Base-by-base conservation (phyloP, 2,113 vertebrate species). In the Sylvietta virens region DNA sequence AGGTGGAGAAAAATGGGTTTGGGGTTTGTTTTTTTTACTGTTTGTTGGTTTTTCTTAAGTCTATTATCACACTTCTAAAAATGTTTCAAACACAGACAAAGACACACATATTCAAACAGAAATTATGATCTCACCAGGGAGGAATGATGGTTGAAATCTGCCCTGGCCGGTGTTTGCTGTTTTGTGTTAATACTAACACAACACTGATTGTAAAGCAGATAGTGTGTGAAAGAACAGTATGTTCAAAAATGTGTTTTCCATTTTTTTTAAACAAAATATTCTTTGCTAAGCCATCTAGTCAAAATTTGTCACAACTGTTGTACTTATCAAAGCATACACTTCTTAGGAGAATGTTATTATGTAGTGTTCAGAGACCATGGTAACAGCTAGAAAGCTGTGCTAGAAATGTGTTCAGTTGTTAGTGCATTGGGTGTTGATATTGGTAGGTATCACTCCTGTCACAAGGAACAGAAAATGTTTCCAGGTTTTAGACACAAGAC, bases 71-170 rank as follows among this genome's bases (percentile, higher is more conserved):
- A 31, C 39, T 84, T 74, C 4, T 65, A n/a, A 81, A 92, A 90
- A 50, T 50, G 47, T 72, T 93, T 83, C 56, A 78, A 58, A 72
- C 70, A 14, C 33, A 73, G 72, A 33, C 58, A 70, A 62, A 88
- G 21, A 44, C 31, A 1, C 11, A 31, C 66, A 56, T 28, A 84
- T 70, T 88, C 94, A 61, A 84, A 57, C 28, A 90, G 57, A 90
- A 93, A 60, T 58, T 37, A 50, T 90, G 84, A 91, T 85, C 83
- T 96, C 91, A 87, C 21, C 10, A n/a, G 74, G 31, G 39, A 95
- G 58, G 78, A 92, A 86, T 84, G 77, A 39, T 91, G 60, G 7
- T 24, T 94, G 67, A 95, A 93, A 72, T 79, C 72, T 84, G 33
- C 44, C 44, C 45, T 51, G 65, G 80, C 4, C 39, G 81, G 20